A percentile compares a stretch with the other conserved stretches of the same genome.
Conservation (phyloP, 2,888 invertebrate genomes). For the Pyrochroa serraticornis region DNA sequence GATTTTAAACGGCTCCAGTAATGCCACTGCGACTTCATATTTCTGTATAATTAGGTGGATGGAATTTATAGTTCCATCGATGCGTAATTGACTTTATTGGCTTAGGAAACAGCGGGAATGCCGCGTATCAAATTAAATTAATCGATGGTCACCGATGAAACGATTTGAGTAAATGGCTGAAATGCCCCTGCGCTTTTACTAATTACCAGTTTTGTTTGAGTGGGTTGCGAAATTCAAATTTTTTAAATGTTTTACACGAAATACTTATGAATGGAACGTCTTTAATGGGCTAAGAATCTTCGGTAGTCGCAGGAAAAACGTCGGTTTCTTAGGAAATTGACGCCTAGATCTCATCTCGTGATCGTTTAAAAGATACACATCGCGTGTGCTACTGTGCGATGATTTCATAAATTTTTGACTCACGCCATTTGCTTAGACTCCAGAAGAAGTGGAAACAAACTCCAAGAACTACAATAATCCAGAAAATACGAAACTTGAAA, state of each 20-base stretch:
- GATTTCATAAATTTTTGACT: too few species aligned
- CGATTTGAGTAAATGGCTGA: slow-evolving; percentile 16
- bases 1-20: slow-evolving; percentile 21
- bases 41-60: slow-evolving; percentile 38
- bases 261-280: slow-evolving; percentile 14
- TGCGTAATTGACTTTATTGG: slow-evolving; percentile 40
- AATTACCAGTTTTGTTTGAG: slow-evolving; percentile 23
- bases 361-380: too few species aligned
- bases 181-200: slow-evolving; percentile 21
- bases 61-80: slow-evolving; percentile 40
- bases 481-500: too few species aligned
- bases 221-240: slow-evolving; percentile 22
- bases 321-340: too few species aligned
- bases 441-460: too few species aligned
- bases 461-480: too few species aligned
- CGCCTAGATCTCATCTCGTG: too few species aligned
- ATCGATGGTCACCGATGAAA: slow-evolving; percentile 19
- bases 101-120: slow-evolving; percentile 40
- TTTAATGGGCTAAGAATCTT: too few species aligned
- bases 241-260: slow-evolving; percentile 13
- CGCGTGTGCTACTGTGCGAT: too few species aligned
- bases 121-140: slow-evolving; percentile 27
- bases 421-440: too few species aligned
- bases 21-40: slow-evolving; percentile 22
- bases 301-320: too few species aligned